Percentiles rank a stretch among this genome's conserved stretches.
Evolutionary conservation across 1,140 invertebrate genomes (phyloP).

Genomic region (Paraescarpia echinospica): DNA sequence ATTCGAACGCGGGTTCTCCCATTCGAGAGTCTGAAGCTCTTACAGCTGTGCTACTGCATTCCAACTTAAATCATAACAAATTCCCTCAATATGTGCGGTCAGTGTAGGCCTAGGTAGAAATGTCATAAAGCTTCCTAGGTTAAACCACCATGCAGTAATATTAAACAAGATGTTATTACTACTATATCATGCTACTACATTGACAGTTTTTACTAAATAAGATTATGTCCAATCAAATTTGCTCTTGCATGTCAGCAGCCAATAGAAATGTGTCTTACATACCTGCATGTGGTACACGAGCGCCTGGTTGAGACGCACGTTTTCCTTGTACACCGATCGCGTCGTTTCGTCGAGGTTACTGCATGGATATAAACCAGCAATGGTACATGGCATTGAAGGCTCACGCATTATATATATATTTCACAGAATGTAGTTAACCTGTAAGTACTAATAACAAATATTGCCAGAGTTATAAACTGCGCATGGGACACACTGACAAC

Average conservation of each 20-base stretch:
- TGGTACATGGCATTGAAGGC: background rate
- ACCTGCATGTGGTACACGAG: conserved; percentile 49
- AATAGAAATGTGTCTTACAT: background rate
- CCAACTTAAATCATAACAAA: too few species aligned
- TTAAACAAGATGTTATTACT: background rate
- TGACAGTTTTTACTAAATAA: background rate
- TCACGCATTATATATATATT: background rate
- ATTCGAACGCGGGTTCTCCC: too few species aligned
- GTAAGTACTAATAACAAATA: background rate
- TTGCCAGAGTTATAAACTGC: background rate
- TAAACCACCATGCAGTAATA: background rate
- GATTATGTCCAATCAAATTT: background rate
- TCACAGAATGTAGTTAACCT: background rate
- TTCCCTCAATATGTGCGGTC: too few species aligned
- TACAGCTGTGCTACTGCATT: too few species aligned
- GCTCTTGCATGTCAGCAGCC: conserved; percentile 17
- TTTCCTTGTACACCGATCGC: conserved; percentile 58
- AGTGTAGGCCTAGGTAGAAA: too few species aligned
- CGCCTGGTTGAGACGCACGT: conserved; percentile 53
- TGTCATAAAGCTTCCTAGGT: too few species aligned
- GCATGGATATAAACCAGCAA: conserved; percentile 19
- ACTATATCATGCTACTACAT: background rate
- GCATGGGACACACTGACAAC: background rate
- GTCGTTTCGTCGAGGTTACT: conserved; percentile 59
- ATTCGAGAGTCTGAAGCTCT: too few species aligned